Evolutionary conservation across 2,113 vertebrate species (phyloP).

Genomic region (Dendrocopos noguchii): DNA sequence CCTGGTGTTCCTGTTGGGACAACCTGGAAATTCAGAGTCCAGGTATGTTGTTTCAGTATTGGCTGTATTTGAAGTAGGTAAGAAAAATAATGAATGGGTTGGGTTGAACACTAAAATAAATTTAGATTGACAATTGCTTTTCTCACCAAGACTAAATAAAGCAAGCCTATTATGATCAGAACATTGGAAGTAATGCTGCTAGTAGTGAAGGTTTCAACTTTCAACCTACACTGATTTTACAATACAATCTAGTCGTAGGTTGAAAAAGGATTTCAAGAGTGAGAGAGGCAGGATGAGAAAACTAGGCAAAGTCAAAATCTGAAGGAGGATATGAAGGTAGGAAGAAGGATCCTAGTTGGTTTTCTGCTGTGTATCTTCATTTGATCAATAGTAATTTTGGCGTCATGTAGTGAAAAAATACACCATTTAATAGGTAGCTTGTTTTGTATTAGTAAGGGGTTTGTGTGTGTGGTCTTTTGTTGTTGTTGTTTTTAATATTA

Average conservation of each 20-base stretch:
- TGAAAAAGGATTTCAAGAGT: background rate
- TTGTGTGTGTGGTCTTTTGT: no score
- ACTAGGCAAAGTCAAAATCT: background rate
- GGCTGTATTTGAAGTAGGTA: conserved; percentile 5
- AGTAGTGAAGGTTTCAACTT: background rate
- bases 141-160: background rate
- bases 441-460: background rate
- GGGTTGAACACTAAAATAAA: background rate
- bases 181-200: rapidly evolving
- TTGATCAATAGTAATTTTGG: background rate
- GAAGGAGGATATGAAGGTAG: background rate
- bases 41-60: conserved; percentile 78
- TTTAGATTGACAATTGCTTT: background rate
- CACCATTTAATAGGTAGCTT: background rate
- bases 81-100: background rate
- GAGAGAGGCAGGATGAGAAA: background rate
- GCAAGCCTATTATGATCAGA: background rate
- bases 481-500: background rate
- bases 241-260: background rate
- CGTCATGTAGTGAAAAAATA: background rate
- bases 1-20: conserved; percentile 95
- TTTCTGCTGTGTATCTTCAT: background rate
- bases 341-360: background rate
- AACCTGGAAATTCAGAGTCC: conserved; percentile 98
- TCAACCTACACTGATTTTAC: background rate